Percentiles rank a stretch among this genome's conserved stretches.
These are phyloP conservation scores for Luperina testacea DNA, from an alignment of 2,888 invertebrate species.

Conservation along the genomic window DNA sequence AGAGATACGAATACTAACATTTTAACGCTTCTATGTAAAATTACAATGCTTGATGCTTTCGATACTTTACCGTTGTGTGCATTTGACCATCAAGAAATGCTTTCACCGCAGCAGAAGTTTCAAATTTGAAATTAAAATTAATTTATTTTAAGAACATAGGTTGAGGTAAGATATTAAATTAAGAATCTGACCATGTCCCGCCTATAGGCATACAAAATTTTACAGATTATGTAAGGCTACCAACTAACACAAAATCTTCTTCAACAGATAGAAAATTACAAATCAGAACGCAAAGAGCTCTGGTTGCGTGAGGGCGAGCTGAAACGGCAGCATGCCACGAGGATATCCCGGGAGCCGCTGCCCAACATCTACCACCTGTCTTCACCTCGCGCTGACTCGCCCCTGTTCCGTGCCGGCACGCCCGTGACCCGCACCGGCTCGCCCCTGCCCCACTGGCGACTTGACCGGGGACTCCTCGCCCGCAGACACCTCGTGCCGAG, in stretches of 20 bases:
- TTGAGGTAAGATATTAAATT: background rate
- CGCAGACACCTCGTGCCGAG: slow-evolving; percentile 45
- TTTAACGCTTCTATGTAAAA: background rate
- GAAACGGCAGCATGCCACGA: slow-evolving; percentile 72
- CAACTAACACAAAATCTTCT: background rate
- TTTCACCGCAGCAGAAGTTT: background rate
- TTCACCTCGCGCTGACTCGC: background rate
- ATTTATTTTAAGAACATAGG: background rate
- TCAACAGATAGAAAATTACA: slow-evolving; percentile 67
- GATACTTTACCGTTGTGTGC: background rate
- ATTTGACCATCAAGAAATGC: background rate
- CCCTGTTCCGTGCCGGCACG: slow-evolving; percentile 4
- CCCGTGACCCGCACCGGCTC: background rate
- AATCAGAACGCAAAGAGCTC: slow-evolving; percentile 66
- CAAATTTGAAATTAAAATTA: background rate
- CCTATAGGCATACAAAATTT: background rate
- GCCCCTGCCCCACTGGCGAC: slow-evolving; percentile 56
- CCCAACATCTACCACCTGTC: slow-evolving; percentile 75
- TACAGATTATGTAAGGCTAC: background rate
- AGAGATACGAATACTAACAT: background rate
- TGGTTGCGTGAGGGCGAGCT: slow-evolving; percentile 71
- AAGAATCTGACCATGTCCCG: too few species aligned
- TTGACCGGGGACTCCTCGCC: slow-evolving; percentile 65
- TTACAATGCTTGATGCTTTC: background rate
- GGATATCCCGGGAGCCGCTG: slow-evolving; percentile 69